phyloP scores from a whole-genome alignment of 2,113 vertebrate species.

The Trichomycterus rosablanca region DNA sequence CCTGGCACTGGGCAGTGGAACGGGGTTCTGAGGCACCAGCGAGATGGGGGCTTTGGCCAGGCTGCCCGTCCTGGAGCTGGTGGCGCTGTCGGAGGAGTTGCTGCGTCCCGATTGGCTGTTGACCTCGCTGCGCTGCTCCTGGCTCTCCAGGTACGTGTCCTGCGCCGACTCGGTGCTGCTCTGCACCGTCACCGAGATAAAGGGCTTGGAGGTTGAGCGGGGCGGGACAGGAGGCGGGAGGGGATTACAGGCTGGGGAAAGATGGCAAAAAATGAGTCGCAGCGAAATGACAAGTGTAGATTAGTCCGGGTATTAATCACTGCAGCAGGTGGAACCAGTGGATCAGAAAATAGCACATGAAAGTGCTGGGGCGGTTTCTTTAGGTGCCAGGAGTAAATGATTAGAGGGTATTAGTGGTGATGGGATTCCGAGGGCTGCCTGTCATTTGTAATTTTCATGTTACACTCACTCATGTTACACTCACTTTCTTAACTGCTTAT shows the following conservation, averaged over 20 bases:
- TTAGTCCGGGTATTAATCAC: neutral
- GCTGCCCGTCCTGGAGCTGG: conserved; percentile 90
- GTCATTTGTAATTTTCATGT: too few relatives aligned
- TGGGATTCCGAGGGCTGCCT: too few relatives aligned
- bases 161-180: conserved; percentile 98
- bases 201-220: conserved; percentile 94
- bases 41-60: conserved; percentile 74
- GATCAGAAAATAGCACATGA: too few relatives aligned
- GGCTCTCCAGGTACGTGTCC: conserved; percentile 95
- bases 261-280: too few relatives aligned
- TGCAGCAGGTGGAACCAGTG: too few relatives aligned
- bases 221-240: conserved; percentile 95
- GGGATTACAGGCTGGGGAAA: conserved; percentile 84
- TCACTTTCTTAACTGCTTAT: too few relatives aligned
- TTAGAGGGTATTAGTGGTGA: too few relatives aligned
- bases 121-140: conserved; percentile 90
- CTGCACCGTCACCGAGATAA: conserved; percentile 96
- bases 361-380: too few relatives aligned
- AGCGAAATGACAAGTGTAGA: neutral
- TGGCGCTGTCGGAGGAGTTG: conserved; percentile 95
- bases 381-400: too few relatives aligned
- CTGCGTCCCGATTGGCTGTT: conserved; percentile 96
- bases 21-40: conserved; percentile 72
- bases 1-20: conserved; percentile 65
- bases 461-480: too few relatives aligned